phyloP scores from a whole-genome alignment of 1,140 invertebrate species.

The Hormaphis cornu region DNA sequence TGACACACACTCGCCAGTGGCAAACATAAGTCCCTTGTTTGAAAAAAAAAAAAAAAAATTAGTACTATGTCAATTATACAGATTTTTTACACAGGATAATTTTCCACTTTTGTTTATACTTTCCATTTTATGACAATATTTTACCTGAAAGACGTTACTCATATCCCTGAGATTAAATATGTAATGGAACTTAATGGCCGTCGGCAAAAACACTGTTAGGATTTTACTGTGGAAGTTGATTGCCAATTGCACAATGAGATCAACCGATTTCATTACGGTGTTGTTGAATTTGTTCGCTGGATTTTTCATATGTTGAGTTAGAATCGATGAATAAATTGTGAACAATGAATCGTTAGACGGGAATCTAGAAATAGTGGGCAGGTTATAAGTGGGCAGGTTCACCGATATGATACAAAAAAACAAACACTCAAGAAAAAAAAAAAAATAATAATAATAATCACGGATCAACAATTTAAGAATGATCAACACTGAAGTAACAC shows the following conservation, averaged over 20 bases:
- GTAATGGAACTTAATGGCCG: constrained; percentile 91
- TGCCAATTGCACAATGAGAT: constrained; percentile 59
- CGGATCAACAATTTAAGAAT: too few relatives aligned
- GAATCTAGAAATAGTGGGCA: constrained; percentile 60
- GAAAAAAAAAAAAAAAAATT: neutral
- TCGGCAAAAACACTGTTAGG: constrained; percentile 68
- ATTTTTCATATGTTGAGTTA: constrained; percentile 64
- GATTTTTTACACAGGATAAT: too few relatives aligned
- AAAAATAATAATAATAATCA: too few relatives aligned
- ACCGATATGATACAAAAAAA: too few relatives aligned
- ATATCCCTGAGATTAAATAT: constrained; percentile 86
- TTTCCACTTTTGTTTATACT: too few relatives aligned
- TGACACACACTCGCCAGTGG: constrained; percentile 63
- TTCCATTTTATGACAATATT: neutral
- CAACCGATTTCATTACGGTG: constrained; percentile 50
- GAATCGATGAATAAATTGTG: constrained; percentile 74
- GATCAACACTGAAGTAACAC: neutral
- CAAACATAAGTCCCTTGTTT: constrained; percentile 71
- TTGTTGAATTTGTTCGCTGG: constrained; percentile 56
- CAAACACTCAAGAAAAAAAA: too few relatives aligned
- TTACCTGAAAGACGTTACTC: constrained; percentile 78
- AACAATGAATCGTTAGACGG: constrained; percentile 68
- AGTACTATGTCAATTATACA: too few relatives aligned
- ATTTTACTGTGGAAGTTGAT: constrained; percentile 68
- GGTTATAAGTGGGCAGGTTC: too few relatives aligned